Base-by-base conservation (phyloP, 30 jellyfish, hydroid and myxozoan genomes). In the Haliclystus octoradiatus region DNA sequence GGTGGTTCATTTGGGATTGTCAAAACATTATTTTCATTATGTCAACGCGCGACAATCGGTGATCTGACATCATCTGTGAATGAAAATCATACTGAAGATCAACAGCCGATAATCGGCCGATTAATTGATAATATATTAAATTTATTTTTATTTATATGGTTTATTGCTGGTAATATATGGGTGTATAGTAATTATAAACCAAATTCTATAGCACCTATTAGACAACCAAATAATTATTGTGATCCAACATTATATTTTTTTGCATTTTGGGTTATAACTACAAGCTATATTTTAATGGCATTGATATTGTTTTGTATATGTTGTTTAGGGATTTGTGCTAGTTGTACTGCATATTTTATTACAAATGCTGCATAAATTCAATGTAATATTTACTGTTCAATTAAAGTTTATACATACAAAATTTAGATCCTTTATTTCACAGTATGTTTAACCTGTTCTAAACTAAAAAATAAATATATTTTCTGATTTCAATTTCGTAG, bases 1-100 rank as follows among this genome's bases (percentile, higher is more conserved):
- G 98, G 98, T 19, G 98, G 98, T 3, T 76, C 95, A 23, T 82
- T 90, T 82, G 95, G 95, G 28, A 90, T 90, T 83, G 60, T 90
- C 32, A 90, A 90, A 66, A 76, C 95, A 25, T 83, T 90, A 26
- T 60, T 70, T 1, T 74, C 79, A 28, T 50, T 90, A 12, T 68
- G 94, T 72, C 98, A 90, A 64, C 47, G 94, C 49, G 80, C 93
- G 9, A 72, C 80, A 15, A 50, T 49, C n/a, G 88, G 68, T 4
- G 95, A 82, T 12, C 33, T 34, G 23, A 28, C 32, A 13, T 70
- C 34, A 13, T 26, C 63, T 13, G 87, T 61, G 3, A 79, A 83
- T 52, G 2, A 46, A 23, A 49, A 13, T 19, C 19, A 31, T 3
- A 2, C 30, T 3, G 88, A 80, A 0, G 98, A 89, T 28, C 87